A percentile compares a stretch with the other conserved stretches of the same genome.
Conservation (phyloP, 2,113 vertebrate species). For the Hemiprocne comata region DNA sequence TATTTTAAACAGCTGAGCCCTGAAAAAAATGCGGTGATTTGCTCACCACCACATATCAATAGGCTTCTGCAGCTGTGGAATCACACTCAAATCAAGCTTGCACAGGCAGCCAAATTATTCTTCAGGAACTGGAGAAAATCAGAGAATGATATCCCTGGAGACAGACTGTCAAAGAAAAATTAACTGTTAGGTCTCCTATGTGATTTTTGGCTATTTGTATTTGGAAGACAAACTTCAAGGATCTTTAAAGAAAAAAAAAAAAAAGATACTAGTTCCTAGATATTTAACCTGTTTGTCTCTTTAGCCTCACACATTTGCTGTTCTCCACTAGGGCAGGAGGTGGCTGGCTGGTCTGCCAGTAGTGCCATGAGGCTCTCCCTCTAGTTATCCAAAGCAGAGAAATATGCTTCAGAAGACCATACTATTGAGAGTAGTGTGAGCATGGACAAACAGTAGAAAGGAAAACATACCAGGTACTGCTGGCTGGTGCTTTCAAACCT, state of each 20-base stretch:
- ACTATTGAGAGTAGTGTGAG: background rate
- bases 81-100: conserved; percentile 56
- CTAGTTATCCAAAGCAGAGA: background rate
- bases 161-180: background rate
- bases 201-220: background rate
- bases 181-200: conserved; percentile 1
- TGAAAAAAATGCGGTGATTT: conserved; percentile 65
- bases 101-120: conserved; percentile 62
- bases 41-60: conserved; percentile 68
- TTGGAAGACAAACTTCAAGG: background rate
- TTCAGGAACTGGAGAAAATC: conserved; percentile 46
- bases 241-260: background rate
- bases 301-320: background rate
- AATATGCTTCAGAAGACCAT: background rate
- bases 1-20: conserved; percentile 78
- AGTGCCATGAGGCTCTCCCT: background rate
- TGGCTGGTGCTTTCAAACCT: background rate
- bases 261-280: too few relatives aligned
- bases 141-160: conserved; percentile 12
- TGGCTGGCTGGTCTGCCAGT: background rate
- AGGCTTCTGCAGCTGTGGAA: conserved; percentile 70
- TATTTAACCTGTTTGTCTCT: background rate
- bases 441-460: background rate
- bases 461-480: background rate
- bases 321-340: background rate